Evolutionary conservation across 2,888 invertebrate genomes (phyloP).

Genomic region (Lithophane leautieri): DNA sequence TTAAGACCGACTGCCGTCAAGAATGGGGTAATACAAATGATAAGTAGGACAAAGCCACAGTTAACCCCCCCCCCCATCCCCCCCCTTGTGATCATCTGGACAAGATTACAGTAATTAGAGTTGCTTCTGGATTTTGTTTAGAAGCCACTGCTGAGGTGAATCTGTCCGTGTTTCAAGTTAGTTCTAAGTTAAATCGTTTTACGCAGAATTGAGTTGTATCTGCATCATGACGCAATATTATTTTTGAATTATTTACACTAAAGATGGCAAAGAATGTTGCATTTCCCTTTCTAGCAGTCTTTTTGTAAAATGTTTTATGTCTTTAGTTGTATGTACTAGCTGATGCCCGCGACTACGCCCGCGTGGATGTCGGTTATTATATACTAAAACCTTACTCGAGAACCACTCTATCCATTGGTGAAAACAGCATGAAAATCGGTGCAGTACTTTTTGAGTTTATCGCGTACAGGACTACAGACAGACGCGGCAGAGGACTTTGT

Average conservation of each 20-base stretch:
- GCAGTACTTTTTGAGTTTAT: no score
- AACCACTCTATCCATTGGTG: no score
- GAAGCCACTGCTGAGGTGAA: background rate
- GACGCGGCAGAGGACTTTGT: no score
- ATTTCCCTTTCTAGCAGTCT: background rate
- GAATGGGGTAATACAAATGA: slow-evolving; percentile 28
- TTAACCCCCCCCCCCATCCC: background rate
- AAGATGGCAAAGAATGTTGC: background rate
- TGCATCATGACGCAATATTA: background rate
- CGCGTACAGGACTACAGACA: no score
- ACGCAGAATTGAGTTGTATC: background rate
- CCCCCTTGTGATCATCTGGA: slow-evolving; percentile 56
- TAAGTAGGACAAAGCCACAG: slow-evolving; percentile 40
- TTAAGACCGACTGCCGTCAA: slow-evolving; percentile 15
- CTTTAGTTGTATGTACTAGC: background rate
- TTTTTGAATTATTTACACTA: background rate
- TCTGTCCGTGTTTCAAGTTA: background rate
- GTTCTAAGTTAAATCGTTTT: background rate
- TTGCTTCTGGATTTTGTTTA: slow-evolving; percentile 30
- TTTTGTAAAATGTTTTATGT: background rate
- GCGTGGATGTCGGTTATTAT: no score
- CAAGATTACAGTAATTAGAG: slow-evolving; percentile 65
- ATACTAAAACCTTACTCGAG: no score
- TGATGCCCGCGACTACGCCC: no score
- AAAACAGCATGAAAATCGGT: no score